Evolutionary conservation across 1,140 invertebrate genomes (phyloP).

Genomic region (Drosophila ficusphila): DNA sequence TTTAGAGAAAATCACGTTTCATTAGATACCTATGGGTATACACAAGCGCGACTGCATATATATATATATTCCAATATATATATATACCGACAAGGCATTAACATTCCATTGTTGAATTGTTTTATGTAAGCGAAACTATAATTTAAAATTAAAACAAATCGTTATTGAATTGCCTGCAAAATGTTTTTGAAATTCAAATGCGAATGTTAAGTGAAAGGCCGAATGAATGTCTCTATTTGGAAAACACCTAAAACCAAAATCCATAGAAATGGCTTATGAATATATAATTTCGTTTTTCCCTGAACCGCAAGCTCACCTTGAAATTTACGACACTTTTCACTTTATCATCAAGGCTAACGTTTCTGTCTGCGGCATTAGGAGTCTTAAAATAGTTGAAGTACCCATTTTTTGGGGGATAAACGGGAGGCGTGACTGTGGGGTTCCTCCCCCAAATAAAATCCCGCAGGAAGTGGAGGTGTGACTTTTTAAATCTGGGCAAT

Average conservation of each 20-base stretch:
- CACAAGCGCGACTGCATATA: conserved; percentile 17
- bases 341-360: conserved; percentile 50
- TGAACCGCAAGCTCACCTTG: conserved; percentile 47
- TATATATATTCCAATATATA: conserved; percentile 13
- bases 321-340: conserved; percentile 68
- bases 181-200: conserved; percentile 35
- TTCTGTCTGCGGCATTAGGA: conserved; percentile 15
- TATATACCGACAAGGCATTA: conserved; percentile 44
- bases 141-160: conserved; percentile 32
- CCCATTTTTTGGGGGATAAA: conserved; percentile 38
- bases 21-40: conserved; percentile 73
- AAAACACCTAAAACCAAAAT: conserved; percentile 12
- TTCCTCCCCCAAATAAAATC: background rate
- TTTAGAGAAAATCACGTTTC: conserved; percentile 82
- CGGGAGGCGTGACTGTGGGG: background rate
- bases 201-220: conserved; percentile 12
- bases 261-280: background rate
- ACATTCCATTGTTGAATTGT: conserved; percentile 68
- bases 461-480: background rate
- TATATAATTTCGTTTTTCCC: conserved; percentile 5
- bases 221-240: conserved; percentile 54
- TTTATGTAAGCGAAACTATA: conserved; percentile 67
- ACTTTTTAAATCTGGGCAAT: conserved; percentile 36
- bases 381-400: conserved; percentile 36
- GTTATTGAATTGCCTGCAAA: conserved; percentile 34